Percentiles rank a stretch among this genome's conserved stretches.
Conservation (phyloP, 2,888 invertebrate species). For the Margaritifera margaritifera region DNA sequence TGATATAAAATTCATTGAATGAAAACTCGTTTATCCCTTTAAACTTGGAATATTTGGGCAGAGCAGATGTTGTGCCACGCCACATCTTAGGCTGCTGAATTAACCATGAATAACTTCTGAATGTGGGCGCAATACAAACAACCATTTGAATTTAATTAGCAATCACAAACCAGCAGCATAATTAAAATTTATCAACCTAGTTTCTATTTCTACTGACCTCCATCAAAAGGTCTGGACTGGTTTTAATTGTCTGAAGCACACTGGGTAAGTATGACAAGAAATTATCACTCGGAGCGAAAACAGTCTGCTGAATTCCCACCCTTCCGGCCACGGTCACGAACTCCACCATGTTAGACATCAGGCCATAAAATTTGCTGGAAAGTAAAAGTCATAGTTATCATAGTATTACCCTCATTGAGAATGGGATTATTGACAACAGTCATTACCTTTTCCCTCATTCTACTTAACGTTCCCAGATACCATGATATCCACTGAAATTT, state of each 20-base stretch:
- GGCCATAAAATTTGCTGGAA: conserved; percentile 51
- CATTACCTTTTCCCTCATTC: background rate
- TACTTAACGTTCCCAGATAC: too few relatives aligned
- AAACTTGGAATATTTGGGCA: too few relatives aligned
- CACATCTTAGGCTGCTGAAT: too few relatives aligned
- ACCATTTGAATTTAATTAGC: too few relatives aligned
- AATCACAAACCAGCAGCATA: too few relatives aligned
- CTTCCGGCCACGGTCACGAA: conserved; percentile 40
- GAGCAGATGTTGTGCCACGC: too few relatives aligned
- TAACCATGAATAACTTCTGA: too few relatives aligned
- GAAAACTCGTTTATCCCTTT: too few relatives aligned
- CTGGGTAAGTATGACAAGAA: conserved; percentile 42
- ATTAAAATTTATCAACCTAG: too few relatives aligned
- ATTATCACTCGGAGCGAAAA: conserved; percentile 53
- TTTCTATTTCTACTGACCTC: conserved; percentile 36
- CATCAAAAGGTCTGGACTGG: conserved; percentile 39
- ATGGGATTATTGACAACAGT: background rate
- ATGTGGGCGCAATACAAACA: too few relatives aligned
- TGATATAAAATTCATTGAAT: too few relatives aligned
- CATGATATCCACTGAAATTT: too few relatives aligned
- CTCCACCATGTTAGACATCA: conserved; percentile 46
- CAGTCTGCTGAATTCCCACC: conserved; percentile 42
- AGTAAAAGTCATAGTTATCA: background rate
- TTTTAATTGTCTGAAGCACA: conserved; percentile 37
- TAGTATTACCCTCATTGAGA: background rate